Conservation (phyloP, 2,888 invertebrate species). For the Hymenopus coronatus region DNA sequence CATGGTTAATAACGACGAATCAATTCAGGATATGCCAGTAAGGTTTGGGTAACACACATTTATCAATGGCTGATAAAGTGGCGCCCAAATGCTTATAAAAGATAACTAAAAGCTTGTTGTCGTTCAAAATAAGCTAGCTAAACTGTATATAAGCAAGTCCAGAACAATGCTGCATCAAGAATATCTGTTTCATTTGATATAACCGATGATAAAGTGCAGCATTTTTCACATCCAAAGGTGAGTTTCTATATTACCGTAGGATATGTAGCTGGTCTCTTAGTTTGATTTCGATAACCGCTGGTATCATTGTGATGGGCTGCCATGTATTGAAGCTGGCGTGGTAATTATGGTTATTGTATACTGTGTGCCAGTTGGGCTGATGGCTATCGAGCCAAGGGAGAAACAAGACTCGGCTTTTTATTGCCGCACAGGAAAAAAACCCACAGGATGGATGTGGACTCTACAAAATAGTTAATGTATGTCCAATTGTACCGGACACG, state of each 20-base stretch:
- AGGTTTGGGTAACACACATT: no score
- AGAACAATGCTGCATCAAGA: neutral
- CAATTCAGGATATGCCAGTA: no score
- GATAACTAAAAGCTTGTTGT: neutral
- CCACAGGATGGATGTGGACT: neutral
- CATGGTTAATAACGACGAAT: no score
- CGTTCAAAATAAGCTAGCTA: neutral
- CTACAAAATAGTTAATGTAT: neutral
- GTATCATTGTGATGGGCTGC: neutral
- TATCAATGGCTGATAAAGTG: neutral
- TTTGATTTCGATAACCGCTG: neutral
- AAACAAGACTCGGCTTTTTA: neutral
- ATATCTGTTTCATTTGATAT: neutral
- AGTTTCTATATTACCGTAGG: neutral
- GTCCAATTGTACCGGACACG: neutral
- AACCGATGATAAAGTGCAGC: neutral
- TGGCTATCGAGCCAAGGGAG: neutral
- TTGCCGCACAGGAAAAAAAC: neutral
- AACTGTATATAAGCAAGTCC: neutral
- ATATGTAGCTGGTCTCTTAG: neutral
- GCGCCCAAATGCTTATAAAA: neutral
- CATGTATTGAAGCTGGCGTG: neutral
- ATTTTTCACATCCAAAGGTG: neutral
- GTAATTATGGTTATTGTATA: neutral
- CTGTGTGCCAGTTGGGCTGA: neutral